Base-by-base conservation (phyloP, 2,797 vertebrate species). In the Myotis findleyi region DNA sequence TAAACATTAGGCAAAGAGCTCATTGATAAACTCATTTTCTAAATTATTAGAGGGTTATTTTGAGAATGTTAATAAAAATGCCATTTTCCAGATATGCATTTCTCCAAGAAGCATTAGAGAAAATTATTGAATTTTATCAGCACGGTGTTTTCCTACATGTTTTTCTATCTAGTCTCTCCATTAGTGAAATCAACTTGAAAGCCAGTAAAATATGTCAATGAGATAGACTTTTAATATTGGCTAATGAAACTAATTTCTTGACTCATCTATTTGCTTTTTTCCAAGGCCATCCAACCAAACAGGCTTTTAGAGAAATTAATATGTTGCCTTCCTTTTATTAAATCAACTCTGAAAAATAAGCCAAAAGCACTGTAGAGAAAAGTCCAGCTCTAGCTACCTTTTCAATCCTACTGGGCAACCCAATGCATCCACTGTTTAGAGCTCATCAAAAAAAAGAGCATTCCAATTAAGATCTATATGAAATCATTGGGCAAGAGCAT, bases 171-270 rank as follows among this genome's bases (percentile, higher is more conserved):
- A 95, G 49, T 51, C 38, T 96, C 20, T 97, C 83, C 87, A 82
- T 97, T 98, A 98, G 81, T 85, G 92, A 97, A 94, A 97, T 97
- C 87, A 97, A 71, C 73, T 94, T 96, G 92, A 98, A 96, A 96
- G 86, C 94, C 86, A 97, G 66, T 69, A 87, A 97, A 97, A 97
- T 97, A 96, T 87, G 82, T 98, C 94, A 97, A 83, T 85, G 64
- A 97, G 66, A 80, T 89, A 92, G 96, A 93, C 95, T 96, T 97
- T 84, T 96, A 97, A 95, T 96, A 96, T 96, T 14, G 55, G 17
- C 96, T 98, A 97, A 98, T 97, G 97, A 97, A 97, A 93, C 83
- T 97, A 87, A 97, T 97, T 97, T 96, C 94, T 95, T 95, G 86
- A 88, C 96, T 98, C 81, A 96, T 76, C 77, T 96, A 64, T 81